Evolutionary conservation across 2,888 invertebrate genomes (phyloP), one percentile per base, ranked within the genome.

Genomic region (Muscina levida): DNA sequence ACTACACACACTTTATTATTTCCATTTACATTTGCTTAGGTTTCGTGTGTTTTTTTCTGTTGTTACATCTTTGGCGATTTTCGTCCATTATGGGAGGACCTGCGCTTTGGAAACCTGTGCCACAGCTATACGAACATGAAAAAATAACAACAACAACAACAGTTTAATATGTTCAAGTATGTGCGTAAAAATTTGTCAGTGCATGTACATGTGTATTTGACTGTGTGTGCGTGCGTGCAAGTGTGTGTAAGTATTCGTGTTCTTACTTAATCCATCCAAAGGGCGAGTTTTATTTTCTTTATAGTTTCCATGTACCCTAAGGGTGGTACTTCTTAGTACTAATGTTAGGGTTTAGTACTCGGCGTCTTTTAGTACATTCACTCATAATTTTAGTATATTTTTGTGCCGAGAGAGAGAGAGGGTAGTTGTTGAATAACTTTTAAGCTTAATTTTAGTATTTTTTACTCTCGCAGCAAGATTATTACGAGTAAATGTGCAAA

Each of bases 201-300:
- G 37, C 19, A 70, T 26, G 39, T 44, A 22, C 13, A 19, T 65
- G 46, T 59, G 31, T 48, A 37, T 19, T 53, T 46, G 48, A 48
- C 1, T 70, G 48, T 68, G 11, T 31, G 48, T 51, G 62, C 22
- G 19, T 37, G 59, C 39, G 39, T 59, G 62, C 42, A 1, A 22
- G 39, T 42, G 6, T 15, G 22, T 39, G 6, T 59, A n/a, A 39
- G 26, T 42, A 19, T 53, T 39, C 62, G 26, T 62, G 11, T 53
- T 62, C 62, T 62, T 62, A 71, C 56, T 77, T 77, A 80, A 80
- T 71, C 71, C 66, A 80, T 71, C 71, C 66, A 71, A 73, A 77
- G 80, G 73, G 71, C 77, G 80, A 77, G 66, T 67, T 80, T 77
- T 71, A 57, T 48, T 53, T 70, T 31, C 31, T 51, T 65, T 65